Evolutionary conservation across 37 sponge, comb jelly and placozoan species (phyloP), one percentile per base, ranked within the genome.

Genomic region (Theonella swinhoei): DNA sequence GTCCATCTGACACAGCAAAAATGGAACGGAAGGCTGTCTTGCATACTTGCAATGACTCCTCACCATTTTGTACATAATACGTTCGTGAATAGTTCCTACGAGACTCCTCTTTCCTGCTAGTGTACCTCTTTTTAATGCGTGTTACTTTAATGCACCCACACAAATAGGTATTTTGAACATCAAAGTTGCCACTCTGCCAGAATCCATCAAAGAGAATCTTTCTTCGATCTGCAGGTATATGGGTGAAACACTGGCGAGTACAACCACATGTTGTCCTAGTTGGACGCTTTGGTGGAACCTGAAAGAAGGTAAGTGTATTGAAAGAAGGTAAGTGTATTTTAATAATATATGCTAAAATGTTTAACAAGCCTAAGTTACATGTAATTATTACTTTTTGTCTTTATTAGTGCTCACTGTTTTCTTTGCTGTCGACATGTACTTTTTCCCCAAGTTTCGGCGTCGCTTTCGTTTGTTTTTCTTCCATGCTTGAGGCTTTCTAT

Each of bases 141-240:
- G 42, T 8, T 28, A 67, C 80, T 47, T 79, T 79, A 26, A 79
- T 47, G 67, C 69, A 38, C 1, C 80, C 80, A 79, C 69, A 65
- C 14, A 79, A n/a, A 47, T 79, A 79, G 28, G 31, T 11, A 79
- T 65, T 79, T 41, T 79, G 80, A 3, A 67, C 47, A 79, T 79
- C 69, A 39, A 67, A 79, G 25, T 38, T 41, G 4, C 41, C 65
- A 65, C 19, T 17, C 68, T 65, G 19, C 80, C 80, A 79, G 31
- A 79, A 79, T 39, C 69, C 69, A 67, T 79, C 80, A 67, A 79
- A 79, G 7, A 79, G 43, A 24, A 5, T 24, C 69, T 79, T n/a
- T 65, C 80, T 79, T 76, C 60, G 29, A 34, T 42, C 60, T 58
- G 5, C 58, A 29, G 77, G 60, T 1, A 76, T 31, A 14, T 60